Conservation (phyloP, 2,797 vertebrate genomes). For the Australoheros facetus region DNA sequence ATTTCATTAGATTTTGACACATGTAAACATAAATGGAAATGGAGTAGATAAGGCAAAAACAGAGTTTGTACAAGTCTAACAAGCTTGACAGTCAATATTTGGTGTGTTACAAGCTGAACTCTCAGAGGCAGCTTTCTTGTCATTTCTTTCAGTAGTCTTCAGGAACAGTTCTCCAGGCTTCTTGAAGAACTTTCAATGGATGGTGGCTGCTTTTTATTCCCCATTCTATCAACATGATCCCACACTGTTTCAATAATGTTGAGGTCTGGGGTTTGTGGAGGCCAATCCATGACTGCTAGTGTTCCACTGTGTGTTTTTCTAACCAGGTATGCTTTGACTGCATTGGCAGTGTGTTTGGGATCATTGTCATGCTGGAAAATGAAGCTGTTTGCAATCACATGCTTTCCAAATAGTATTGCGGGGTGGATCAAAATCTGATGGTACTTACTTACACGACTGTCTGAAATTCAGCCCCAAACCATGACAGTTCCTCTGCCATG, state of each 20-base stretch:
- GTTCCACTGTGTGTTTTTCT: not conserved
- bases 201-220: not conserved
- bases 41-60: too few species aligned
- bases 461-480: not conserved
- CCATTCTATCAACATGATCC: not conserved
- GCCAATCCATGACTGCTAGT: not conserved
- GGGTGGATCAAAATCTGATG: not conserved
- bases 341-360: not conserved
- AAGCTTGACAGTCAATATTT: too few species aligned
- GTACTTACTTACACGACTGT: not conserved
- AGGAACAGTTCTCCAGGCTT: not conserved
- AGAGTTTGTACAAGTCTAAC: too few species aligned
- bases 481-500: not conserved
- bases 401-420: not conserved
- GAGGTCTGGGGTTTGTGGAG: not conserved
- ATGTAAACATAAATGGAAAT: too few species aligned
- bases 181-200: not conserved
- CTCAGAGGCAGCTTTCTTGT: not conserved
- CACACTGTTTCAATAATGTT: fast-evolving
- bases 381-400: not conserved
- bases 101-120: not conserved
- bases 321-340: not conserved
- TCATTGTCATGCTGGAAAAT: not conserved
- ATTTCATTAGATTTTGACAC: not conserved
- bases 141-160: not conserved